Evolutionary conservation across 2,113 vertebrate species (phyloP).

Genomic region (Capreolus pygargus): DNA sequence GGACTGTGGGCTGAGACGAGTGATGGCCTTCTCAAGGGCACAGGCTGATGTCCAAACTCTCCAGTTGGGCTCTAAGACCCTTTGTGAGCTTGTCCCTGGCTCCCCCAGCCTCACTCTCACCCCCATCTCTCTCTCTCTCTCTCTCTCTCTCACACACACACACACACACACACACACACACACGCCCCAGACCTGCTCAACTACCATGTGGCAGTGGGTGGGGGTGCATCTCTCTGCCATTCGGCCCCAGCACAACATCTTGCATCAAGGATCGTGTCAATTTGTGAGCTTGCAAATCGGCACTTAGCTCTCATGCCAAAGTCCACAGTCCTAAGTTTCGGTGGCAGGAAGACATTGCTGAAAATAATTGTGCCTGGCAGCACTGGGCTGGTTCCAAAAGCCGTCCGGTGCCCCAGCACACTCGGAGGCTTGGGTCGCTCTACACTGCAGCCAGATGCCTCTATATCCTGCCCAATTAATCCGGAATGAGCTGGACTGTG

Average conservation of each 20-base stretch:
- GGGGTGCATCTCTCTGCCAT: neutral
- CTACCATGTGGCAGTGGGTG: neutral
- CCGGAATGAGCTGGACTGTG: conserved; percentile 74
- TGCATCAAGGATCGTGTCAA: conserved; percentile 44
- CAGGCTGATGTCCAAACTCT: neutral
- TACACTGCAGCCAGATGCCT: conserved; percentile 78
- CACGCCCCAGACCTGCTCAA: neutral
- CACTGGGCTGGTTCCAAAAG: conserved; percentile 72
- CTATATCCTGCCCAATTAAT: conserved; percentile 80
- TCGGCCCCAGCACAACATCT: neutral
- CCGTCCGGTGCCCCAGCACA: conserved; percentile 73
- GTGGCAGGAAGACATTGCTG: conserved; percentile 83
- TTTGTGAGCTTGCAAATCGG: conserved; percentile 61
- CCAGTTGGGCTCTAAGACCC: neutral
- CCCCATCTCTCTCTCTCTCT: too few relatives aligned
- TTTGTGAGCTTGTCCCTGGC: neutral
- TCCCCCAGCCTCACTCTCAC: neutral
- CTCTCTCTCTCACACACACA: too few relatives aligned
- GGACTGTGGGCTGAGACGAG: too few relatives aligned
- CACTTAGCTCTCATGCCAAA: conserved; percentile 70
- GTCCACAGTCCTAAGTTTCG: conserved; percentile 77
- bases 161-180: neutral
- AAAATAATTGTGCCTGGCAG: conserved; percentile 86
- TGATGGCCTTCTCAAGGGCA: neutral
- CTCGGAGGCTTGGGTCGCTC: conserved; percentile 62